Evolutionary conservation across 2,888 invertebrate genomes (phyloP), one percentile per base, ranked within the genome.

Genomic region (Tethea ocularis): DNA sequence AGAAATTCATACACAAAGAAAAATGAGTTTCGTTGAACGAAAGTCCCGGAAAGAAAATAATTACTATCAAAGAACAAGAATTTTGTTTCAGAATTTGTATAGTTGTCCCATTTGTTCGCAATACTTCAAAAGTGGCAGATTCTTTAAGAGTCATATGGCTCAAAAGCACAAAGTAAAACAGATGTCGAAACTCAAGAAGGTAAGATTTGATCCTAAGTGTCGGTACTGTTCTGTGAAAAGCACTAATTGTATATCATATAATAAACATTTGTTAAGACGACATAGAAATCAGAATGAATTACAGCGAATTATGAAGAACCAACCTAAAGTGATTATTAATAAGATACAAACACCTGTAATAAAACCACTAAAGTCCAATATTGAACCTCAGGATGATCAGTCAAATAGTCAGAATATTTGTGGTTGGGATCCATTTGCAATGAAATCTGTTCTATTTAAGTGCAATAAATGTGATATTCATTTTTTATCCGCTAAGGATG

Each of bases 391-490:
- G n/a, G 1, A 46, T 15, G 20, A 38, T 38, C 10, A 20, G 10
- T 46, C 46, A 20, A 20, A 46, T 46, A 1, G 0, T 3, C 46
- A 20, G 1, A 46, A 46, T 10, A 20, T 20, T n/a, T 10, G 17
- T 46, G 46, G 46, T 20, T 46, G 46, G 46, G 59, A 61, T 33
- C 26, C 53, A 2, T 65, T 68, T 62, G 73, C 78, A 20, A 70
- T 80, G 52, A 79, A 86, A 70, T 80, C 78, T 33, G 71, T 77
- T 57, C 57, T 89, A 41, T 89, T 81, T 64, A 83, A 84, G 77
- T 90, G 90, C 66, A 62, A 65, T 58, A 79, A 82, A 71, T 90
- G 90, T 73, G 78, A 85, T 61, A 69, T 88, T 52, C 77, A 80
- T 64, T 90, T 90, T 74, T 64, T 89, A 56, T 79, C 83, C 52